Evolutionary conservation across 2,888 invertebrate species (phyloP), one percentile per base, ranked within the genome.

Genomic region (Nemapogon koenigi): DNA sequence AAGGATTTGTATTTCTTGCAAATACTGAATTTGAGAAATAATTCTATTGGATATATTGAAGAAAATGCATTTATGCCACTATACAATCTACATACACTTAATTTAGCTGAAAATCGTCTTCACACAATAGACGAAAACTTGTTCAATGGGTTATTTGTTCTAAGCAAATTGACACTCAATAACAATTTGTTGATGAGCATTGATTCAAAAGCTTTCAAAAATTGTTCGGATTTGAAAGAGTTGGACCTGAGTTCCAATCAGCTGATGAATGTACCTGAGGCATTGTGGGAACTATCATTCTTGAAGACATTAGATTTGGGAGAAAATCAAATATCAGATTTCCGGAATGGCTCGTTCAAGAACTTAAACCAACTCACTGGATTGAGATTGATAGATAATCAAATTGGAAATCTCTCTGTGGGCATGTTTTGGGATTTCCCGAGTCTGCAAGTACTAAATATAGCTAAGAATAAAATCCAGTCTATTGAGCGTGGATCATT

Each of bases 231-330:
- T 53, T 76, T 94, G 30, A 93, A 93, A 69, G 94, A 94, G 61
- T 75, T 95, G 37, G 94, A 94, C 64, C 72, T 95, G 43, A 92
- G 92, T 63, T 91, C 91, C 16, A 95, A 95, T 73, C 89, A 90
- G 52, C 76, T 95, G 47, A 75, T 84, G 43, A 84, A 87, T 47
- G 88, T 95, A 44, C 94, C 95, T 3, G 88, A 89, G 57, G 92
- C 92, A 2, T 71, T 94, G 41, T 86, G 87, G 66, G 91, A 90
- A 56, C 75, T 94, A 39, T 84, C 89, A 35, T 89, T 92, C 62
- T 73, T 97, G 46, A 91, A 92, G 68, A 91, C 91, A 1, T 81
- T 97, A 38, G 94, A 95, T 66, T 81, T 97, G 54, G 94, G 94
- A 35, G 94, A 95, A 69, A 97, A 97, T 76, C 88, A 90, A 65